Conservation (phyloP, 2,797 vertebrate genomes). For the Danio jaintianensis region DNA sequence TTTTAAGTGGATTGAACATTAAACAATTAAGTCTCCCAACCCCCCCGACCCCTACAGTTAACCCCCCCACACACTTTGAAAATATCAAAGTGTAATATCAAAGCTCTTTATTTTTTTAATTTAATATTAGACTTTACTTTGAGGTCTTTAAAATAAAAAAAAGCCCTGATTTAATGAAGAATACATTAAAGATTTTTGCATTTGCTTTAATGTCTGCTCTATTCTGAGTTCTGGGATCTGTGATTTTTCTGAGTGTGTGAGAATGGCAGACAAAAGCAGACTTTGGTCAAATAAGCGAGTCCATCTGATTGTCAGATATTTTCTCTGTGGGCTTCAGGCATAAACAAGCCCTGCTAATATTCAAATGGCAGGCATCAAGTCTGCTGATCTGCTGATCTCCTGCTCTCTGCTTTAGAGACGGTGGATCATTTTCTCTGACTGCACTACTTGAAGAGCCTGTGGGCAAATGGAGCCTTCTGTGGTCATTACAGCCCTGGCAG, state of each 20-base stretch:
- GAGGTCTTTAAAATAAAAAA: neutral
- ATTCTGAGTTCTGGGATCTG: neutral
- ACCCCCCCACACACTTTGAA: no score
- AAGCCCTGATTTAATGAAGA: neutral
- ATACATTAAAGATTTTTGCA: neutral
- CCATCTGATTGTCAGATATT: constrained; percentile 21
- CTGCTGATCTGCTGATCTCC: constrained; percentile 4
- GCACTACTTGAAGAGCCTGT: neutral
- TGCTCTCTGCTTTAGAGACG: neutral
- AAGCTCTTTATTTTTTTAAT: no score
- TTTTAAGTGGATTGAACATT: no score
- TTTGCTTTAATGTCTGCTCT: neutral
- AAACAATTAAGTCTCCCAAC: no score
- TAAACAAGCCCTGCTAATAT: constrained; percentile 38
- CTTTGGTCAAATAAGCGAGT: neutral
- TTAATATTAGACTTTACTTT: no score
- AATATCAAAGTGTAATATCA: no score
- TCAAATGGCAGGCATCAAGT: constrained; percentile 14
- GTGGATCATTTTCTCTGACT: neutral
- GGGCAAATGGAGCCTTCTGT: constrained; percentile 6
- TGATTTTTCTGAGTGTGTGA: constrained; percentile 10
- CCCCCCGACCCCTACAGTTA: no score
- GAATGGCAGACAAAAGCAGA: neutral
- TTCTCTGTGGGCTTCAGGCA: constrained; percentile 46
- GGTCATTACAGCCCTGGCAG: constrained; percentile 11